Evolutionary conservation across 2,888 invertebrate species (phyloP).

Genomic region (Limenitis camilla): DNA sequence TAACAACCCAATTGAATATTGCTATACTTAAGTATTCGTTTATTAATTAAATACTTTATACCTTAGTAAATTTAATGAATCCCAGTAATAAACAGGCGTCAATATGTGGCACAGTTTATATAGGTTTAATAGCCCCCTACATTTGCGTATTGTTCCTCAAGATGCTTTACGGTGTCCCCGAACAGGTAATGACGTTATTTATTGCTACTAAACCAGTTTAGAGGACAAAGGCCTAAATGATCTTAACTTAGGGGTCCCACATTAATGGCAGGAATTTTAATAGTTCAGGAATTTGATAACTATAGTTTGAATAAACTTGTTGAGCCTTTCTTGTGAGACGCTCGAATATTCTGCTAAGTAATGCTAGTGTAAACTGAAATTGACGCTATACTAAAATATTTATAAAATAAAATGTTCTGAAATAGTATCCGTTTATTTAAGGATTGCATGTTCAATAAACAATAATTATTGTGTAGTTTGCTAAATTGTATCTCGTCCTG

Average conservation of each 20-base stretch:
- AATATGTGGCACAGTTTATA: conserved; percentile 54
- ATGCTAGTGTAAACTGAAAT: too few relatives aligned
- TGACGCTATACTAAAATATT: too few relatives aligned
- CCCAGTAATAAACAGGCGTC: conserved; percentile 36
- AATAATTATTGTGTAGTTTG: too few relatives aligned
- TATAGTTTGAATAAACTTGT: background rate
- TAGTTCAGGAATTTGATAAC: conserved; percentile 33
- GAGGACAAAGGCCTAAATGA: conserved; percentile 56
- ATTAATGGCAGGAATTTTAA: conserved; percentile 46
- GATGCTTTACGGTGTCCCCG: conserved; percentile 52
- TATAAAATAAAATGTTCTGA: too few relatives aligned
- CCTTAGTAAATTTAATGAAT: too few relatives aligned
- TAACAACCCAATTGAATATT: too few relatives aligned
- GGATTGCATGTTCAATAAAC: too few relatives aligned
- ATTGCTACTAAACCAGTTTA: conserved; percentile 48
- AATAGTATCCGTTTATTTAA: too few relatives aligned
- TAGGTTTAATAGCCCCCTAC: conserved; percentile 58
- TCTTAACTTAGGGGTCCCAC: conserved; percentile 30
- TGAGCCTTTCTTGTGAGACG: background rate
- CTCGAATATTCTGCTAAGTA: too few relatives aligned
- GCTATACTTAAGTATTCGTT: too few relatives aligned
- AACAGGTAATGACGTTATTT: conserved; percentile 70
- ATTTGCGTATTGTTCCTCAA: conserved; percentile 66
- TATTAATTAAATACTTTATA: too few relatives aligned
- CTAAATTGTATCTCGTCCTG: too few relatives aligned